phyloP scores from a whole-genome alignment of 2,888 invertebrate genomes.

The Machimus atricapillus region DNA sequence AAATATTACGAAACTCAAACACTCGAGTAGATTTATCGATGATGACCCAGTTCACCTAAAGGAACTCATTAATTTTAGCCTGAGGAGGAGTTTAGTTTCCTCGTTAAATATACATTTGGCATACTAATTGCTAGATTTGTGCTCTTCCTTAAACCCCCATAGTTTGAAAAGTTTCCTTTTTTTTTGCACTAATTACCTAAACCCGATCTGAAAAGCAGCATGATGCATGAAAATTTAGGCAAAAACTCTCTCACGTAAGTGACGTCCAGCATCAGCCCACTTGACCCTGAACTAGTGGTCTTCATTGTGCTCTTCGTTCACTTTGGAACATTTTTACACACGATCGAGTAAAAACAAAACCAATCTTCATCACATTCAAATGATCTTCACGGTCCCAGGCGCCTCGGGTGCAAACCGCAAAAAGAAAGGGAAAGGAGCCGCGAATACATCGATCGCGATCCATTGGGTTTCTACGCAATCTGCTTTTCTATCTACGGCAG shows the following conservation, averaged over 20 bases:
- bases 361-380: conserved; percentile 29
- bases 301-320: conserved; percentile 24
- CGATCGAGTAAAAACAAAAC: conserved; percentile 26
- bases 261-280: neutral
- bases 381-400: conserved; percentile 35
- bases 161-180: neutral
- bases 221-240: neutral
- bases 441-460: conserved; percentile 11
- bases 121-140: neutral
- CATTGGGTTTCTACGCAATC: neutral
- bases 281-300: conserved; percentile 34
- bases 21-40: neutral
- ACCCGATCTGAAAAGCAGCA: neutral
- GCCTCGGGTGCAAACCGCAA: neutral
- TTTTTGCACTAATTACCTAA: neutral
- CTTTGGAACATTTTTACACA: conserved; percentile 3
- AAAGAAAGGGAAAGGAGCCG: neutral
- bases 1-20: neutral
- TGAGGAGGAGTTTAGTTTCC: neutral
- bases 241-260: neutral
- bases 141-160: neutral
- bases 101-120: neutral
- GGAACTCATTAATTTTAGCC: neutral
- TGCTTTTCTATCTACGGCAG: neutral
- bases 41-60: neutral